Percentiles rank a stretch among this genome's conserved stretches.
phyloP scores from a whole-genome alignment of 2,888 invertebrate genomes.

The Augiades crinisus region DNA sequence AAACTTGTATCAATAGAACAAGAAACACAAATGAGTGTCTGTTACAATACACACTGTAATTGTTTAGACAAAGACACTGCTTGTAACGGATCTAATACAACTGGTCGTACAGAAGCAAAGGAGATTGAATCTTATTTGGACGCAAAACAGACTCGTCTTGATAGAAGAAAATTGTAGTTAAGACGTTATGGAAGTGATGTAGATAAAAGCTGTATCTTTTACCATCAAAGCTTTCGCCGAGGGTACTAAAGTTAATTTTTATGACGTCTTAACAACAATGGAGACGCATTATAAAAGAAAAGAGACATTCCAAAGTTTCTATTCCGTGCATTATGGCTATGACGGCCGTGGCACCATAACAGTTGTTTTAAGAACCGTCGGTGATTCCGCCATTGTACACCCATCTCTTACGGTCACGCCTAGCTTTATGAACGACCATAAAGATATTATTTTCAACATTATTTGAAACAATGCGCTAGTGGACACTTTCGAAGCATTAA shows the following conservation, averaged over 20 bases:
- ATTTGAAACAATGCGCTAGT: constrained; percentile 52
- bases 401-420: constrained; percentile 47
- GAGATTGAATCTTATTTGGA: constrained; percentile 4
- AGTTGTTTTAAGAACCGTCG: constrained; percentile 52
- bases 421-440: constrained; percentile 37
- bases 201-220: constrained; percentile 51
- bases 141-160: constrained; percentile 28
- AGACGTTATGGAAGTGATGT: constrained; percentile 29
- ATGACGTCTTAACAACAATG: constrained; percentile 68
- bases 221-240: constrained; percentile 74
- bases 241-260: constrained; percentile 73
- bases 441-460: constrained; percentile 48
- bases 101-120: constrained; percentile 17
- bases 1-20: constrained; percentile 76
- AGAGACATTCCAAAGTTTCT: constrained; percentile 59
- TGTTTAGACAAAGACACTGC: constrained; percentile 79
- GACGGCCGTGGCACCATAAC: constrained; percentile 37
- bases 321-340: constrained; percentile 50
- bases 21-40: constrained; percentile 74
- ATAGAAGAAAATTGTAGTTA: constrained; percentile 28
- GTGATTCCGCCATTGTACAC: constrained; percentile 42
- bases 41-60: constrained; percentile 74
- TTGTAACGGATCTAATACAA: constrained; percentile 38
- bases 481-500: constrained; percentile 46
- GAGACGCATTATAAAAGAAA: constrained; percentile 60